These are phyloP conservation scores for Fringilla coelebs DNA, from an alignment of 2,797 vertebrate genomes.

Conservation along the genomic window DNA sequence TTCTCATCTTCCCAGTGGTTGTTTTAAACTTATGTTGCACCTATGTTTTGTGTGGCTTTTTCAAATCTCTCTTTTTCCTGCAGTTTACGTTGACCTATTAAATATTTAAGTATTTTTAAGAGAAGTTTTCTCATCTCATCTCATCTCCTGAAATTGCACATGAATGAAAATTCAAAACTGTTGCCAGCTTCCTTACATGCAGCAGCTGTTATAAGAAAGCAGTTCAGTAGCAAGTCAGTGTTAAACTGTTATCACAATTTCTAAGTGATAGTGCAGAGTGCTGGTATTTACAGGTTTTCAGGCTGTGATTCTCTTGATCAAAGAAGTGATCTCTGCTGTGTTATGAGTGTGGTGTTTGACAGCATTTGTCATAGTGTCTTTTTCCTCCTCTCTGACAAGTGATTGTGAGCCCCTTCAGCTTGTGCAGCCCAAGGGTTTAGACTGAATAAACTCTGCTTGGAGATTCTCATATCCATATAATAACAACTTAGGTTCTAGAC, in stretches of 20 bases:
- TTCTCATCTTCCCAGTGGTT: neutral
- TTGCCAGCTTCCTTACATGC: constrained; percentile 25
- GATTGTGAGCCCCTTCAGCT: neutral
- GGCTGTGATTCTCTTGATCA: constrained; percentile 17
- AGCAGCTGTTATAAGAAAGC: constrained; percentile 54
- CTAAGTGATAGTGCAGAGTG: neutral
- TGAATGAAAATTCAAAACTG: constrained; percentile 50
- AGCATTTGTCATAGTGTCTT: neutral
- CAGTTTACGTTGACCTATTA: neutral
- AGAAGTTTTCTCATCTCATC: constrained; percentile 53
- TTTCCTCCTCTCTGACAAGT: neutral
- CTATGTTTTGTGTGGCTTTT: neutral
- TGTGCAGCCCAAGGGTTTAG: neutral
- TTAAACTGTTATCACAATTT: constrained; percentile 4
- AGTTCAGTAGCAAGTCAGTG: constrained; percentile 33
- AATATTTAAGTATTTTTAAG: neutral
- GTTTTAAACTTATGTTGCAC: neutral
- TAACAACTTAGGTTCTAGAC: neutral
- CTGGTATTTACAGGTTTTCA: constrained; percentile 35
- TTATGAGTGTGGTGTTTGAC: neutral
- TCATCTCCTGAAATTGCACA: constrained; percentile 29
- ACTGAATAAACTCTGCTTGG: neutral
- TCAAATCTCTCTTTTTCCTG: neutral
- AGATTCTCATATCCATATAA: neutral
- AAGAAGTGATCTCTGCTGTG: neutral